A percentile compares a stretch with the other conserved stretches of the same genome.
Evolutionary conservation across 2,888 invertebrate genomes (phyloP).

Genomic region (Diplazon laetatorius): DNA sequence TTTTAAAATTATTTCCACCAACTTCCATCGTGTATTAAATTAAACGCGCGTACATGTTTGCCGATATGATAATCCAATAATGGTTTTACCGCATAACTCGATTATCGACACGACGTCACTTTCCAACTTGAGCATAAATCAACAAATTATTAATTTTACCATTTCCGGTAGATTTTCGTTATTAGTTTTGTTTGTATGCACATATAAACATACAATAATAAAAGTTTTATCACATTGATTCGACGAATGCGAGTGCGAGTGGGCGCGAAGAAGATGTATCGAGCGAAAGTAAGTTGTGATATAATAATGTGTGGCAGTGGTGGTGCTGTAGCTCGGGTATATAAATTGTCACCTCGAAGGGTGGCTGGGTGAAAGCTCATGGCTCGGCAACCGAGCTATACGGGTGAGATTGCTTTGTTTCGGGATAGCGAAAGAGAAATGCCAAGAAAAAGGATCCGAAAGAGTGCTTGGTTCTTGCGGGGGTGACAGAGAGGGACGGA

Average conservation of each 20-base stretch:
- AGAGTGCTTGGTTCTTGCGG: background rate
- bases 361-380: slow-evolving; percentile 71
- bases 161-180: background rate
- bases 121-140: slow-evolving; percentile 15
- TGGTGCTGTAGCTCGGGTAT: slow-evolving; percentile 70
- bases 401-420: slow-evolving; percentile 80
- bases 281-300: slow-evolving; percentile 76
- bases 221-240: too few relatives aligned
- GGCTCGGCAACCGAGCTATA: slow-evolving; percentile 30
- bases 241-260: slow-evolving; percentile 52
- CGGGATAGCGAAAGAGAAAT: slow-evolving; percentile 73
- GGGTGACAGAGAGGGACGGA: slow-evolving; percentile 43
- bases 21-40: slow-evolving; percentile 44
- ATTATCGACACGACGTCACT: slow-evolving; percentile 42
- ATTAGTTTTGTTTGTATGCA: background rate
- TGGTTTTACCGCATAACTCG: slow-evolving; percentile 63
- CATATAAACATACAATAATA: too few relatives aligned
- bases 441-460: slow-evolving; percentile 39
- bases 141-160: background rate
- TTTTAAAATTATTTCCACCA: too few relatives aligned
- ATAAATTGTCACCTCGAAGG: slow-evolving; percentile 81
- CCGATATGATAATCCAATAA: slow-evolving; percentile 10
- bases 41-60: slow-evolving; percentile 46
- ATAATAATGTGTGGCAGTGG: slow-evolving; percentile 68
- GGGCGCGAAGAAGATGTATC: slow-evolving; percentile 80